Evolutionary conservation across 2,797 vertebrate species (phyloP), one percentile per base, ranked within the genome.

Genomic region (Poecilia picta): DNA sequence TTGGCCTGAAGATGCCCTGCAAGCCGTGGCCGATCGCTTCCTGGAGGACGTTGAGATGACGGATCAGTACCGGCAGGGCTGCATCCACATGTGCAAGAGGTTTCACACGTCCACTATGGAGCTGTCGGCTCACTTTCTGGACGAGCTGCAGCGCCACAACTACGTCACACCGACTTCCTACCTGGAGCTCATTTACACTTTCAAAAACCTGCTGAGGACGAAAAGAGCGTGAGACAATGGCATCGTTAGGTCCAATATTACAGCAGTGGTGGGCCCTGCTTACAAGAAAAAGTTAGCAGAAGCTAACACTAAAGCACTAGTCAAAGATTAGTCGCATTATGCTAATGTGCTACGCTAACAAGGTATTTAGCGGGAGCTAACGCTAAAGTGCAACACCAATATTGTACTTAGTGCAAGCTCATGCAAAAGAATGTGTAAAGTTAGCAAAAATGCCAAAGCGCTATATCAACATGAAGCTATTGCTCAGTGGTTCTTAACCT

Each of bases 91-190:
- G 97, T 98, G 97, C 92, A 97, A 98, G 92, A 96, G 89, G 81
- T 98, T 98, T 91, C 98, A 98, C 84, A 97, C 94, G 0, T 97
- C 97, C 28, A 97, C 97, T 39, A 95, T 97, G 83, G 74, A 88
- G 39, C 91, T 98, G 49, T 98, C 97, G 0, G 79, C 76, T 33
- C 90, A 90, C 59, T 98, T 97, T 89, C 87, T 89, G 53, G 36
- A 87, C 1, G 96, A 98, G 84, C 93, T 98, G 77, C 97, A 97
- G 77, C 96, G 97, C 71, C 91, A 96, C 89, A 98, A 98, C 88
- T 98, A 98, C 47, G 98, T 98, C 85, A 98, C 97, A 28, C 97
- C 97, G 45, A 98, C 97, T 66, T 98, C 98, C 10, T 98, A 98
- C 83, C 91, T 98, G 82, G 97, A 98, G 89, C 95, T 98, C 79